These are phyloP conservation scores for Hydrochoerus hydrochaeris DNA, from an alignment of 2,113 vertebrate genomes.

Conservation along the genomic window DNA sequence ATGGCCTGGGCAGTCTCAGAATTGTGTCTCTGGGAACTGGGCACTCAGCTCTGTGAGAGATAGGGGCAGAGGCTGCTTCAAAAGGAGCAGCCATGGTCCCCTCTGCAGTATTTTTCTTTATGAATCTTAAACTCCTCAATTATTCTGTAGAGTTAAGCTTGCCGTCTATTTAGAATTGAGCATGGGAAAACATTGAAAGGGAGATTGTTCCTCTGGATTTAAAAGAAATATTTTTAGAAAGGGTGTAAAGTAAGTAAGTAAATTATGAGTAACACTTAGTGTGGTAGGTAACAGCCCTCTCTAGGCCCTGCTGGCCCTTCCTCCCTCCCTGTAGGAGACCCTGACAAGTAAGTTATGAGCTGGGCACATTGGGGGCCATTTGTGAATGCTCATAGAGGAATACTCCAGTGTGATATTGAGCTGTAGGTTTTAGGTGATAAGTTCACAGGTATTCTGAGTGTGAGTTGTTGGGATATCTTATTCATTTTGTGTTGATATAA, in stretches of 20 bases:
- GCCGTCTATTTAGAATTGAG: conserved; percentile 12
- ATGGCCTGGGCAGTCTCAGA: conserved; percentile 75
- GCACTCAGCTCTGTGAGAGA: conserved; percentile 34
- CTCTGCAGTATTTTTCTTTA: neutral
- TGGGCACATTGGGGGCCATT: neutral
- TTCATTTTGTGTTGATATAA: neutral
- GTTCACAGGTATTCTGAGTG: neutral
- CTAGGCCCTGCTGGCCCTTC: neutral
- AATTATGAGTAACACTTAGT: neutral
- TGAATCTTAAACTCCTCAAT: neutral
- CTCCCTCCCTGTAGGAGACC: neutral
- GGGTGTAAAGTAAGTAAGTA: conserved; percentile 22
- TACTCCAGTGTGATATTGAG: neutral
- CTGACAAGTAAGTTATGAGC: neutral
- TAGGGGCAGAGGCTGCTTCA: neutral
- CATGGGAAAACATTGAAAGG: conserved; percentile 31
- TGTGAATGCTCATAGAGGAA: neutral
- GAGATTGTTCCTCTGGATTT: conserved; percentile 18
- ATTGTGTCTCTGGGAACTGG: conserved; percentile 75
- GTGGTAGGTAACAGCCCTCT: neutral
- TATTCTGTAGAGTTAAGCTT: neutral
- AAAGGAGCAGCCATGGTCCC: neutral
- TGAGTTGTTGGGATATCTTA: neutral
- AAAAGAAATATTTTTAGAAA: conserved; percentile 64
- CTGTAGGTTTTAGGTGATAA: neutral